Conservation (phyloP, 2,888 invertebrate species). For the Margaritifera margaritifera region DNA sequence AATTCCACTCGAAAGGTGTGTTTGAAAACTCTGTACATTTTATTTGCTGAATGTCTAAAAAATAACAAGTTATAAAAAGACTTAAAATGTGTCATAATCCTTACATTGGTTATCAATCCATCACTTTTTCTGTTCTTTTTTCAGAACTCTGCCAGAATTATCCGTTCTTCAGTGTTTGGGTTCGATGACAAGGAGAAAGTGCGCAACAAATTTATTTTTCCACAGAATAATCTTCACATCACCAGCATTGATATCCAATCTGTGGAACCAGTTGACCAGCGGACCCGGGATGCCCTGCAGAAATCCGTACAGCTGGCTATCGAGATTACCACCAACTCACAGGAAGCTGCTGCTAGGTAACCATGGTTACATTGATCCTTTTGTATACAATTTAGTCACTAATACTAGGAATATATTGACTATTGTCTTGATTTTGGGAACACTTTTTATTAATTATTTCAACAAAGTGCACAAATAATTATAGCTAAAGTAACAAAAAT, state of each 20-base stretch:
- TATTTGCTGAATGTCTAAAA: too few relatives aligned
- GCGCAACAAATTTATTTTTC: slow-evolving; percentile 71
- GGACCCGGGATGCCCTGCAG: slow-evolving; percentile 74
- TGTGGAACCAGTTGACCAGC: slow-evolving; percentile 76
- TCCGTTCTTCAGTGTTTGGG: slow-evolving; percentile 75
- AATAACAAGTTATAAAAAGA: too few relatives aligned
- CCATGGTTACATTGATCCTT: neutral
- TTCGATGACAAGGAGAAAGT: slow-evolving; percentile 73
- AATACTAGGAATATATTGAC: too few relatives aligned
- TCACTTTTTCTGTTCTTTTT: slow-evolving; percentile 15
- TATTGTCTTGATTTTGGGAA: too few relatives aligned
- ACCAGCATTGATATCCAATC: slow-evolving; percentile 76
- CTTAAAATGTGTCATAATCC: too few relatives aligned
- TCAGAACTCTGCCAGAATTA: slow-evolving; percentile 75
- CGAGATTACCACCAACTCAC: slow-evolving; percentile 76
- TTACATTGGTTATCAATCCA: too few relatives aligned
- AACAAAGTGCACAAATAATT: too few relatives aligned
- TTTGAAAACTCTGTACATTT: too few relatives aligned
- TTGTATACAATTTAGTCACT: too few relatives aligned
- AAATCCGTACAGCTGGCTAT: slow-evolving; percentile 76
- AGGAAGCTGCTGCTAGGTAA: slow-evolving; percentile 75
- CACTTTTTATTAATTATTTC: too few relatives aligned
- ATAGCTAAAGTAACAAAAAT: too few relatives aligned
- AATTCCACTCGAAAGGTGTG: too few relatives aligned
- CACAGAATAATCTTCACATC: slow-evolving; percentile 74